Evolutionary conservation across 2,888 invertebrate species (phyloP).

Genomic region (Colletes collaris): DNA sequence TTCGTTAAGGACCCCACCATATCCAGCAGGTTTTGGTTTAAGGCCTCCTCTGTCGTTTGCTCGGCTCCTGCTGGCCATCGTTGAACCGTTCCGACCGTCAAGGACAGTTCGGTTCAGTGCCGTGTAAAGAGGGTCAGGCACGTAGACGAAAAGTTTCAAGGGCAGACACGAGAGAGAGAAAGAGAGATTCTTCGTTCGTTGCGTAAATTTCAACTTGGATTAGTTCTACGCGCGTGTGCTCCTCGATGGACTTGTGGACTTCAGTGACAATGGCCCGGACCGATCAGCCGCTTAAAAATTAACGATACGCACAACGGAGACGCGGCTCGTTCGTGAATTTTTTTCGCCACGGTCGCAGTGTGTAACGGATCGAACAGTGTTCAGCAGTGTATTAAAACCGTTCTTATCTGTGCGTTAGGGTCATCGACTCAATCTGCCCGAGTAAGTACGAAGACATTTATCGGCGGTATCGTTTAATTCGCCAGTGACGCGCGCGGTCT

Average conservation of each 20-base stretch:
- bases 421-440: conserved; percentile 17
- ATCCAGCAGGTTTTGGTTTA: conserved; percentile 48
- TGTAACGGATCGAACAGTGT: conserved; percentile 19
- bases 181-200: conserved; percentile 44
- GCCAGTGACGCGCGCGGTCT: not conserved
- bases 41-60: conserved; percentile 47
- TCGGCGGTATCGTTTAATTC: conserved; percentile 20
- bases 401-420: conserved; percentile 14
- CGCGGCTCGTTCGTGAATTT: conserved; percentile 8
- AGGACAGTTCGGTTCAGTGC: conserved; percentile 67
- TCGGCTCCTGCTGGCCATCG: conserved; percentile 49
- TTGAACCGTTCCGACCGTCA: conserved; percentile 66
- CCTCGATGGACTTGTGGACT: conserved; percentile 4
- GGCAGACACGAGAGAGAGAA: conserved; percentile 47
- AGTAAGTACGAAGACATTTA: conserved; percentile 15
- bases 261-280: conserved; percentile 1
- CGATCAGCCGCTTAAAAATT: conserved; percentile 31
- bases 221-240: not conserved
- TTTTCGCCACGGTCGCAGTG: not conserved
- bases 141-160: conserved; percentile 72
- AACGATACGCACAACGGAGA: conserved; percentile 1
- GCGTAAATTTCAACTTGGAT: conserved; percentile 35
- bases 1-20: conserved; percentile 65
- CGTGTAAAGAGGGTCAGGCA: conserved; percentile 70
- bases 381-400: conserved; percentile 13